Percentiles rank a stretch among this genome's conserved stretches.
phyloP scores from a whole-genome alignment of 1,140 invertebrate genomes.

The Drosophila navojoa region DNA sequence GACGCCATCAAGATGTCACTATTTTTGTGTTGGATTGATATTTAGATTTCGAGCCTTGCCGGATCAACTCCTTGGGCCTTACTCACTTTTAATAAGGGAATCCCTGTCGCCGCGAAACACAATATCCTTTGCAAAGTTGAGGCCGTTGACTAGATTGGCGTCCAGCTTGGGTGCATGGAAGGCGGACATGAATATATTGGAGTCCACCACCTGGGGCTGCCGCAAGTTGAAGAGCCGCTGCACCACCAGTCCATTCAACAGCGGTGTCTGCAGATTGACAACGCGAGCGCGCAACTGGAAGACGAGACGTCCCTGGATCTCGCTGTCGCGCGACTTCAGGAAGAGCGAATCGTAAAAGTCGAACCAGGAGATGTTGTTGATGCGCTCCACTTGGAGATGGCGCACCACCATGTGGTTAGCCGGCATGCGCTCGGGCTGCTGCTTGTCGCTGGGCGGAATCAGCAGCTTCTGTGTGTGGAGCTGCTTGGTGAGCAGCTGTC shows the following conservation, averaged over 20 bases:
- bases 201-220: constrained; percentile 55
- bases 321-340: constrained; percentile 58
- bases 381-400: constrained; percentile 54
- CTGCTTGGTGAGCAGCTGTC: constrained; percentile 24
- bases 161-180: constrained; percentile 61
- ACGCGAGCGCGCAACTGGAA: constrained; percentile 50
- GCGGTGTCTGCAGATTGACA: constrained; percentile 36
- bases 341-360: constrained; percentile 68
- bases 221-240: constrained; percentile 66
- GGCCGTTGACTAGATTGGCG: constrained; percentile 56
- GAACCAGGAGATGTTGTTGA: constrained; percentile 65
- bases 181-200: constrained; percentile 66
- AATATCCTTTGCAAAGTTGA: constrained; percentile 71
- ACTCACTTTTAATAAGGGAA: constrained; percentile 66
- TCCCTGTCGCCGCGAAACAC: constrained; percentile 52
- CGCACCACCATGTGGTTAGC: constrained; percentile 33
- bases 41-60: too few relatives aligned
- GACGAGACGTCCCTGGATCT: constrained; percentile 55
- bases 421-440: not conserved
- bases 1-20: too few relatives aligned
- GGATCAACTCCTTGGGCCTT: not conserved
- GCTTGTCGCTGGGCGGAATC: constrained; percentile 22
- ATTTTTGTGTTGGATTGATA: too few relatives aligned
- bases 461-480: constrained; percentile 41
- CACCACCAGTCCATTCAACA: constrained; percentile 64